Base-by-base conservation (phyloP, 2,888 invertebrate species). In the Eulithis testata region DNA sequence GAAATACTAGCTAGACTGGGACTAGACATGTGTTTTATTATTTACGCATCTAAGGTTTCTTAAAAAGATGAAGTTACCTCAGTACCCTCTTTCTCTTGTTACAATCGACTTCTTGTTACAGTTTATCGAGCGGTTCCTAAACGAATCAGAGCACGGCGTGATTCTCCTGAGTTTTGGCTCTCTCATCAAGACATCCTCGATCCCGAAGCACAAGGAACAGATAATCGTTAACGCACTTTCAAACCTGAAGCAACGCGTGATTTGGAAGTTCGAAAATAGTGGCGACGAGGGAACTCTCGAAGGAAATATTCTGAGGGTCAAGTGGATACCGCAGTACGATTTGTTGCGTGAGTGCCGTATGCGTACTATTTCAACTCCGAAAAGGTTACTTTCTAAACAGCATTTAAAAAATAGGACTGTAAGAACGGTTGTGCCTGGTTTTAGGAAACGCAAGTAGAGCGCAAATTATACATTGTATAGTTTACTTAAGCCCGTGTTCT, bases 101-200 rank as follows among this genome's bases (percentile, higher is more conserved):
- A 11, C 88, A 95, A 21, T 21, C 21, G 21, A 21, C 21, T 2
- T 21, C 21, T 21, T 21, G 60, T 91, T 93, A 11, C 88, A 95
- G 94, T 93, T 95, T 66, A 88, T 97, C 14, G 93, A 95, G 61
- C 86, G 91, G 47, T 96, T 96, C 84, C 87, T 97, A 54, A 95
- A 95, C 82, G 94, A 94, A 55, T 95, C 96, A 0, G 83, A 91
- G 1, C 91, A 95, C 40, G 96, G 96, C 1, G 96, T 96, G 11
- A 92, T 97, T 54, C 94, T 95, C 70, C 95, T 97, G 78, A 97
- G 96, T 78, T 94, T 97, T 87, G 97, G 97, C 0, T 97, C 97
- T 0, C 94, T 96, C 88, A 94, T 97, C 74, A 96, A 95, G 78
- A 94, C 95, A 0, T 93, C 95, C 0, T 94, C 95, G 0, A 94